Base-by-base conservation (phyloP, 1,140 invertebrate species). In the Eufriesea mexicana region DNA sequence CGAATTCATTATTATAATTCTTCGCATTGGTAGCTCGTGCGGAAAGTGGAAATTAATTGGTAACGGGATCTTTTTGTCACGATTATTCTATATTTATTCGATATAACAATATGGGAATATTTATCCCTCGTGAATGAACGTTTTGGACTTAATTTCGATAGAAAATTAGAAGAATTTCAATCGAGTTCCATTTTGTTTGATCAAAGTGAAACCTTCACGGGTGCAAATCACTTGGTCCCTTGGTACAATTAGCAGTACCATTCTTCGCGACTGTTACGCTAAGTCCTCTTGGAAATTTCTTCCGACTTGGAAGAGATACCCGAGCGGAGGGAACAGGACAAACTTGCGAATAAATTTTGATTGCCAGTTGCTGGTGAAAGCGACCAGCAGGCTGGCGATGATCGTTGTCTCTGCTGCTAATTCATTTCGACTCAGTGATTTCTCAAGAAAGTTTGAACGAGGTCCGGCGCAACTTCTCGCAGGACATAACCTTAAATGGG, bases 391-490 rank as follows among this genome's bases (percentile, higher is more conserved):
- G 54, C 66, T 54, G 57, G 23, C 55, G 49, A 51, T 55, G 80
- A 79, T 79, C 75, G 67, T 87, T 83, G 75, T 79, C 75, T 75
- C 61, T 25, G 66, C 57, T 66, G 74, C 77, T 86, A 86, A 87
- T 86, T 87, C 83, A 86, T 87, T 87, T 87, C 75, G 28, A 75
- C 62, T 68, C 75, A 71, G 70, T 68, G 82, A 75, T 75, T 83
- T 84, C 64, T 51, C 55, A 7, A 14, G 73, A 80, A 84, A 87
- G 77, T 87, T 87, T 80, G 54, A 25, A 54, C 80, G 42, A 55
- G 57, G 61, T 62, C 47, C 68, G 20, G 59, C 51, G 57, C 66
- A 83, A 86, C 55, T 87, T 83, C 80, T 64, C 51, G 9, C 61
- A 57, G 35, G n/a, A 70, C n/a, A 62, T 78, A 70, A 83, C 57